Conservation (phyloP, 2,797 vertebrate species). For the Premnoplex brunnescens region DNA sequence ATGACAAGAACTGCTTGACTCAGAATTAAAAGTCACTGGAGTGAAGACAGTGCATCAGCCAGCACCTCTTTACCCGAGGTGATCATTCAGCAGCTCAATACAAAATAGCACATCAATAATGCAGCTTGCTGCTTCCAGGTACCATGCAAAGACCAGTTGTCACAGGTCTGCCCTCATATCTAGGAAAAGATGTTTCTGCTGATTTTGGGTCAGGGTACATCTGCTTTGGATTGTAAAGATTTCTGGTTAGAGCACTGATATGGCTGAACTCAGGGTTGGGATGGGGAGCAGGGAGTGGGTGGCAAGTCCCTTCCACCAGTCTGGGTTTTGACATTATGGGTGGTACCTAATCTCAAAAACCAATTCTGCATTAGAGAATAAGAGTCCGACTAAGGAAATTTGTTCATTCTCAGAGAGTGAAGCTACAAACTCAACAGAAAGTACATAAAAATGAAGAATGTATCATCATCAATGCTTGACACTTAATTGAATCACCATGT, state of each 20-base stretch:
- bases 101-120: neutral
- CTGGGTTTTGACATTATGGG: neutral
- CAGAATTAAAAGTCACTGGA: neutral
- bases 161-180: neutral
- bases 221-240: neutral
- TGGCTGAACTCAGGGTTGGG: neutral
- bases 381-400: neutral
- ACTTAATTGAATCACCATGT: neutral
- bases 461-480: neutral
- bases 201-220: neutral
- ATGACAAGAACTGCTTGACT: neutral
- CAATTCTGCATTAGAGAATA: neutral
- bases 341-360: neutral
- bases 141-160: neutral
- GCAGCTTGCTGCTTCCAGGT: neutral
- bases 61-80: neutral
- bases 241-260: neutral
- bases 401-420: neutral
- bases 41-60: neutral
- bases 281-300: neutral
- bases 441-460: neutral
- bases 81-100: neutral
- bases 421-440: neutral
- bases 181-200: neutral
- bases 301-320: neutral